Evolutionary conservation across 2,888 invertebrate genomes (phyloP), one percentile per base, ranked within the genome.

Genomic region (Tridacna gigas): DNA sequence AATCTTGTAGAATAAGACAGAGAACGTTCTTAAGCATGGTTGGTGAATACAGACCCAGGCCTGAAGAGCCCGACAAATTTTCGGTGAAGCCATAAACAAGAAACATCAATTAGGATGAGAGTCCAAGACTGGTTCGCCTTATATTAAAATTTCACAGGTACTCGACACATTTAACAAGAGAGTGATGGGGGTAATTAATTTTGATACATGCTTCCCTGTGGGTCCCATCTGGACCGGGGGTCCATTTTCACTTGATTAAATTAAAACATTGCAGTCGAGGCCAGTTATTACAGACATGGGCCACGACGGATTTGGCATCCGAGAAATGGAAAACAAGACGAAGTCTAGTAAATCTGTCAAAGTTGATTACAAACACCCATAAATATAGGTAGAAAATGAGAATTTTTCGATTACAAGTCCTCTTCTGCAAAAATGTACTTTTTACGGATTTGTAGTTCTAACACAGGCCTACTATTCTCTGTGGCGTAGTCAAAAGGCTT

Each of bases 181-280:
- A 22, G 51, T 51, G 71, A 71, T 51, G 51, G 26, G 71, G 26
- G 71, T 71, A 71, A 71, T 71, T 71, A 71, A 71, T 71, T 71
- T 71, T 71, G 71, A 71, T 71, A 71, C 71, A 71, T 71, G 71
- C 51, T 25, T 71, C 71, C 51, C 71, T 7, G 71, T 18, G 71
- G 71, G 71, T 51, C 71, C 22, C 71, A 71, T 71, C 47, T 71
- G 71, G 12, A 26, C 51, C 51, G 51, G 26, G 37, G 47, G 48
- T 48, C 51, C 71, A 26, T 71, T 51, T 47, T 51, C 71, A n/a
- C 22, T 37, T 71, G 71, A 71, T 71, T 71, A 71, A 71, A 71
- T 71, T 71, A 71, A 71, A 71, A 71, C 71, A 71, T 22, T 71
- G 71, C 71, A 71, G 51, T 22, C 5, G 12, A 25, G 71, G 51